These are phyloP conservation scores for Lepidostoma basale DNA, from an alignment of 1,140 invertebrate genomes.

Conservation along the genomic window DNA sequence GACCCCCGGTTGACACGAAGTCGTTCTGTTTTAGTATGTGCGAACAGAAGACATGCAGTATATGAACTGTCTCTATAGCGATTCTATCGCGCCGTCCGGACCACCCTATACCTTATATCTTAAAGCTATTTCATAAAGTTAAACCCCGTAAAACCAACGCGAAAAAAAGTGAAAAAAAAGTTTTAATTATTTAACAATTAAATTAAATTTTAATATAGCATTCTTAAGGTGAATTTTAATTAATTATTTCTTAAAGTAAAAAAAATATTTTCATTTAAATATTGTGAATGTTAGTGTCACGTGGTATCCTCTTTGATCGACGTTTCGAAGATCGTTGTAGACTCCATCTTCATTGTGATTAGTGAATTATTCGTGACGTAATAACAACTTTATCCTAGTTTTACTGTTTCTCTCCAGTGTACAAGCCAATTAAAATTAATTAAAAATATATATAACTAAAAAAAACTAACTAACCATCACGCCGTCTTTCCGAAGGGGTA, in stretches of 20 bases:
- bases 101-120: neutral
- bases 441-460: too few relatives aligned
- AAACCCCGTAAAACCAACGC: neutral
- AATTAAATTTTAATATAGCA: neutral
- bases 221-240: neutral
- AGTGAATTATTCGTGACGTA: too few relatives aligned
- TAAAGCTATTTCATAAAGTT: neutral
- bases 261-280: too few relatives aligned
- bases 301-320: too few relatives aligned
- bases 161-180: neutral
- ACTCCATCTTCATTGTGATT: too few relatives aligned
- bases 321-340: too few relatives aligned
- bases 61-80: neutral
- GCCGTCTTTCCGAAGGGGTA: too few relatives aligned
- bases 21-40: constrained; percentile 28
- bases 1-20: neutral
- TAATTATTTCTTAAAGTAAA: neutral
- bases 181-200: neutral
- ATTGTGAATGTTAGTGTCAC: too few relatives aligned
- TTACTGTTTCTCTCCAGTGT: too few relatives aligned
- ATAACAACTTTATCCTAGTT: too few relatives aligned
- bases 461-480: too few relatives aligned
- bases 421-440: too few relatives aligned
- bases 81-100: neutral
- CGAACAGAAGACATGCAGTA: constrained; percentile 22